phyloP scores from a whole-genome alignment of 1,140 invertebrate species.

The Cydia strobilella region DNA sequence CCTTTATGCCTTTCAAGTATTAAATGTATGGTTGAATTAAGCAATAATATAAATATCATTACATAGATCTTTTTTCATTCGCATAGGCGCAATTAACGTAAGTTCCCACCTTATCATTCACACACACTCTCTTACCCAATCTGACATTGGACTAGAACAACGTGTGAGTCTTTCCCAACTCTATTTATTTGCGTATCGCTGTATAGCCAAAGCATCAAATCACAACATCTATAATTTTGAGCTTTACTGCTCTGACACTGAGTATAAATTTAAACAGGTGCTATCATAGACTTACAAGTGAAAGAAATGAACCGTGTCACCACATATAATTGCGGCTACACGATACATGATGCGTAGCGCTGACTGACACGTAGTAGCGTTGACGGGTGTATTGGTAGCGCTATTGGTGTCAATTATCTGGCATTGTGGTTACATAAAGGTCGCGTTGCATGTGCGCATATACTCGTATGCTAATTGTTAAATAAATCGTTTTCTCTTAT shows the following conservation, averaged over 20 bases:
- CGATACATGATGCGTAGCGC: neutral
- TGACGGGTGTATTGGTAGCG: neutral
- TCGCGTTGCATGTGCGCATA: slow-evolving; percentile 9
- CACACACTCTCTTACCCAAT: slow-evolving; percentile 2
- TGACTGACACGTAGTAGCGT: neutral
- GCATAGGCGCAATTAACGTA: neutral
- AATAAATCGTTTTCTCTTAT: neutral
- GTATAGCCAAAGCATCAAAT: neutral
- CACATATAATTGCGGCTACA: neutral
- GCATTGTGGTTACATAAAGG: neutral
- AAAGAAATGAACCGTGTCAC: neutral
- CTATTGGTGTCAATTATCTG: slow-evolving; percentile 5
- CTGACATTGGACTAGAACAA: neutral
- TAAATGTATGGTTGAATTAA: no score
- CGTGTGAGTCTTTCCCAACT: neutral
- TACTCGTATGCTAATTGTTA: neutral
- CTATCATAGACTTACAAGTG: neutral
- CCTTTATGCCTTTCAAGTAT: no score
- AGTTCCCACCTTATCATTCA: slow-evolving; percentile 1
- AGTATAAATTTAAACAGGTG: neutral
- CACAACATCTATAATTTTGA: neutral
- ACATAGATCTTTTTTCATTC: neutral
- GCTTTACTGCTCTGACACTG: neutral
- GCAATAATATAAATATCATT: no score
- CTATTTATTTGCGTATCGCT: neutral